Evolutionary conservation across 2,888 invertebrate genomes (phyloP), one percentile per base, ranked within the genome.

Genomic region (Euzophera pinguis): DNA sequence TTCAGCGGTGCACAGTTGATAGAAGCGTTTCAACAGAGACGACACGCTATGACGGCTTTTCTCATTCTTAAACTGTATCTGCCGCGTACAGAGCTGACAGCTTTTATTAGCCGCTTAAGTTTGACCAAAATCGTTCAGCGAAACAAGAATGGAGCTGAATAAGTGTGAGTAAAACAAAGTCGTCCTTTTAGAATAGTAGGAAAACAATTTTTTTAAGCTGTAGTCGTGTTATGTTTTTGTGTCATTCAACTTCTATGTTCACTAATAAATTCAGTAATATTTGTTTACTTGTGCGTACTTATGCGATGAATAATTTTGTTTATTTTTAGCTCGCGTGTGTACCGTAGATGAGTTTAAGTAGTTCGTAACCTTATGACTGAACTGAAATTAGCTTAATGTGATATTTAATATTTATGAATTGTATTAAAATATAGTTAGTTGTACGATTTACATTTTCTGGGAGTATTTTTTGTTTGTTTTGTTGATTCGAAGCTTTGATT

Each of bases 341-440:
- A 69, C 67, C 62, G 53, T 71, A 63, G 65, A 67, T 65, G 64
- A 63, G 64, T 62, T 73, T 68, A 74, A 73, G 73, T 85, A 84
- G 81, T 73, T 73, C 61, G 70, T 81, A 82, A 81, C 71, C 73
- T 81, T 74, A 51, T 71, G 84, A 88, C 87, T 87, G 85, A 80
- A 87, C 79, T 87, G 84, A 88, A 80, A 80, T 86, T 89, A 87
- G 86, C 76, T 86, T 88, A 79, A 82, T 88, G 89, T 90, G 88
- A 90, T 90, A 89, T 87, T 84, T 86, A 86, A 84, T 88, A 87
- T 86, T 85, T 85, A 84, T 85, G 71, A 81, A 73, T 75, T 76
- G 72, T 85, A 82, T 75, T 78, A 77, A 70, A 71, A 71, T 69
- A 72, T 84, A 83, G 77, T 78, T 81, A 79, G 79, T 66, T 70